phyloP scores from a whole-genome alignment of 2,113 vertebrate genomes.

The Synchiropus splendidus region DNA sequence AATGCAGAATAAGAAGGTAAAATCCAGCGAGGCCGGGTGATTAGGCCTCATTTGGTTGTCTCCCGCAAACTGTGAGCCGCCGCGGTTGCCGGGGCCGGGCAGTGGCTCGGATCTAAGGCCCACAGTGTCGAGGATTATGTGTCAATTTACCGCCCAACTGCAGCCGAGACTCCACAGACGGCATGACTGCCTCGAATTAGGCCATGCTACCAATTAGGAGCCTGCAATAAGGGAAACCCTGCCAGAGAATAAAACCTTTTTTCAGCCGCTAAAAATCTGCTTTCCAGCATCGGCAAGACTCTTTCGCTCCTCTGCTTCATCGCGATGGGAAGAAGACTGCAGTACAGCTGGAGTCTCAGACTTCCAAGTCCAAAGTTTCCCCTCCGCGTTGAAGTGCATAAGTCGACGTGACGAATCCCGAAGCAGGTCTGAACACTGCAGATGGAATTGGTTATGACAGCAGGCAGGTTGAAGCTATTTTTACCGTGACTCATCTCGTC shows the following conservation, averaged over 20 bases:
- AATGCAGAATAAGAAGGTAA: slow-evolving; percentile 55
- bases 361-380: too few relatives aligned
- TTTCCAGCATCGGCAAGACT: too few relatives aligned
- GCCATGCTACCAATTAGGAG: slow-evolving; percentile 62
- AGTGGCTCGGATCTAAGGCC: slow-evolving; percentile 51
- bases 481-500: too few relatives aligned
- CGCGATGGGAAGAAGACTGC: too few relatives aligned
- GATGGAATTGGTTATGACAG: too few relatives aligned
- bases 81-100: slow-evolving; percentile 37
- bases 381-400: too few relatives aligned
- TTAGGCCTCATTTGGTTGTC: slow-evolving; percentile 61
- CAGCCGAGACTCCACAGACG: slow-evolving; percentile 48
- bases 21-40: slow-evolving; percentile 53
- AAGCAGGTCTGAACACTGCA: too few relatives aligned
- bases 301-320: too few relatives aligned
- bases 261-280: too few relatives aligned
- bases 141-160: slow-evolving; percentile 66
- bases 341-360: too few relatives aligned
- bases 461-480: too few relatives aligned
- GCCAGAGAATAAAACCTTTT: not conserved
- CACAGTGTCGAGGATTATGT: slow-evolving; percentile 60
- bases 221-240: slow-evolving; percentile 42
- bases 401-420: too few relatives aligned
- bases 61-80: slow-evolving; percentile 41
- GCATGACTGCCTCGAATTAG: slow-evolving; percentile 67